These are phyloP conservation scores for Horisme vitalbata DNA, from an alignment of 2,888 invertebrate species.

Conservation along the genomic window DNA sequence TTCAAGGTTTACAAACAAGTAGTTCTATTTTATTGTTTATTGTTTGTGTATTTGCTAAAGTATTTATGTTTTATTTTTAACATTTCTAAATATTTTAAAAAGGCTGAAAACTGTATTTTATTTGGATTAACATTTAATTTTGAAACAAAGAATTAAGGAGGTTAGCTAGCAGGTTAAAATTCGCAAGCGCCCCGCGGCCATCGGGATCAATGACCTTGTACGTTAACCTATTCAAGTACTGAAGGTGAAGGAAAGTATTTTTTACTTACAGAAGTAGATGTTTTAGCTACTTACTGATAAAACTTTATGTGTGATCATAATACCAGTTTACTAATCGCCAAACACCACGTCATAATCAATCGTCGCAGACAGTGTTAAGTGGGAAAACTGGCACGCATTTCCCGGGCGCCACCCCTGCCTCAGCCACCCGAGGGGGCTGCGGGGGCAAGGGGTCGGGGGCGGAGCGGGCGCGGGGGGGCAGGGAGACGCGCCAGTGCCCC, in stretches of 20 bases:
- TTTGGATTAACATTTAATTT: too few species aligned
- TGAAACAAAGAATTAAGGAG: too few species aligned
- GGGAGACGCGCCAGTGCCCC: slow-evolving; percentile 68
- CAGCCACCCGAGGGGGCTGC: slow-evolving; percentile 47
- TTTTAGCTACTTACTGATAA: too few species aligned
- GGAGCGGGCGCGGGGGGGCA: slow-evolving; percentile 46
- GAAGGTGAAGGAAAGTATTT: too few species aligned
- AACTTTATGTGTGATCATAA: neutral
- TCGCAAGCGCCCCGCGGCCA: slow-evolving; percentile 7
- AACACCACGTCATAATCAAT: slow-evolving; percentile 47
- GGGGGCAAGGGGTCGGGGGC: slow-evolving; percentile 41
- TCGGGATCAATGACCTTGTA: slow-evolving; percentile 20
- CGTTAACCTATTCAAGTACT: slow-evolving; percentile 1
- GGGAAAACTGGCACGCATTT: slow-evolving; percentile 76
- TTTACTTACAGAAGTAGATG: too few species aligned
- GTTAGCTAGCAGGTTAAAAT: neutral
- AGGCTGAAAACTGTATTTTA: too few species aligned
- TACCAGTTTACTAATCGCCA: neutral
- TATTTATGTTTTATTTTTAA: too few species aligned
- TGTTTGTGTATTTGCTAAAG: too few species aligned
- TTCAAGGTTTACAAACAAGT: too few species aligned
- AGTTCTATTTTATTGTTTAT: too few species aligned
- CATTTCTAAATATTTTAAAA: too few species aligned
- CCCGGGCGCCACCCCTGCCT: slow-evolving; percentile 52
- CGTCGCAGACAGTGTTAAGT: slow-evolving; percentile 61